Base-by-base conservation (phyloP, 2,888 invertebrate species). In the Mimachlamys varia region DNA sequence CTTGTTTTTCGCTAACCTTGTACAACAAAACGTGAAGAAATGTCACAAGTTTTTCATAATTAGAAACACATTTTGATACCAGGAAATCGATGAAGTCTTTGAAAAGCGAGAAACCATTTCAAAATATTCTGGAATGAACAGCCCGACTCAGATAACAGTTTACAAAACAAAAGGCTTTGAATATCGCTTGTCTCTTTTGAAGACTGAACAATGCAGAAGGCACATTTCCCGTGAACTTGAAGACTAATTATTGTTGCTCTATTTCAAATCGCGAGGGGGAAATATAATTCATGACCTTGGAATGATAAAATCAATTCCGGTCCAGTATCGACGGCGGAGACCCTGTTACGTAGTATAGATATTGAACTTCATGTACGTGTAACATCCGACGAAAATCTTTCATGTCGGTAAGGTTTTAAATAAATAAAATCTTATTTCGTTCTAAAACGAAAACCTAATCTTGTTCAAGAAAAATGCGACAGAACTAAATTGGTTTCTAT, bases 361-460 rank as follows among this genome's bases (percentile, higher is more conserved):
- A 22, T 33, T 10, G 76, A 76, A 76, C 33, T 27, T 0, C 12
- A 2, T 27, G 4, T 76, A 22, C 33, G 12, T 12, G 13, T 19
- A 13, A 33, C 33, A 76, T 76, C 76, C 76, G 33, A 33, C 76
- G 0, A 2, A 5, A 1, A 76, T 76, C 76, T 33, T 33, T 76
- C 76, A 76, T 76, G 76, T 76, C 76, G 15, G 33, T 33, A 1
- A 76, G 22, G 76, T 33, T 76, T 76, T 76, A 76, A 76, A 76
- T 76, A 76, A 76, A 76, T 76, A 76, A 76, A 76, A 76, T 76
- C 76, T 12, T 76, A 76, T 76, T 76, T 76, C 33, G 76, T 76
- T 27, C 76, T 76, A 10, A 33, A 19, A 76, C 2, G 33, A 33
- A 76, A 76, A 76, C 76, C 33, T 76, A 76, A 76, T 76, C 33